Conservation (phyloP, 2,888 invertebrate genomes). For the Rhogogaster chlorosoma region DNA sequence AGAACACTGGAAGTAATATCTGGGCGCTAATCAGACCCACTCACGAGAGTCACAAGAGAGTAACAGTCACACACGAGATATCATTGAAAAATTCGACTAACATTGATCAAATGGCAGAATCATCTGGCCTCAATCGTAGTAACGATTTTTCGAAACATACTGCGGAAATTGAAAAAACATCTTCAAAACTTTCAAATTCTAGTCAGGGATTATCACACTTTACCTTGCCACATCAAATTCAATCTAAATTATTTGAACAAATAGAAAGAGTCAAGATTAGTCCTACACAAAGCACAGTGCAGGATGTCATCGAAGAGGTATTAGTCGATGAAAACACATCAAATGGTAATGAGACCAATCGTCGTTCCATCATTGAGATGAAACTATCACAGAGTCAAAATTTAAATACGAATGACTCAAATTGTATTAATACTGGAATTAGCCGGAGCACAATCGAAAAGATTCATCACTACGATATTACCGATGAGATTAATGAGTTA, state of each 20-base stretch:
- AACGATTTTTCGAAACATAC: background rate
- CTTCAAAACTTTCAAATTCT: background rate
- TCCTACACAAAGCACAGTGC: background rate
- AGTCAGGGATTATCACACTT: background rate
- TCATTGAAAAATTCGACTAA: background rate
- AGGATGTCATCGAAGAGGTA: background rate
- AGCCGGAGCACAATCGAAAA: constrained; percentile 11
- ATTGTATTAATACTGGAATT: background rate
- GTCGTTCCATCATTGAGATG: background rate
- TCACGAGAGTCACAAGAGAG: no score
- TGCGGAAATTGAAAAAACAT: background rate
- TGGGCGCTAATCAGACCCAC: background rate
- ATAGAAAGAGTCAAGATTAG: background rate
- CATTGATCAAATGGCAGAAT: background rate
- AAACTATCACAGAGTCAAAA: background rate
- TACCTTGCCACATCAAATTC: background rate
- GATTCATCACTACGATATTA: background rate
- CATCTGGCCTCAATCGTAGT: background rate
- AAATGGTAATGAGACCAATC: background rate
- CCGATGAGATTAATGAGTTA: background rate
- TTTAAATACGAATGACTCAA: background rate
- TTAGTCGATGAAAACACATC: background rate
- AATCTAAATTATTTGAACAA: background rate
- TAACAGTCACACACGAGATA: background rate
- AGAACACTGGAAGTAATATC: background rate